Base-by-base conservation (phyloP, 2,888 invertebrate species). In the Ctena decussata region DNA sequence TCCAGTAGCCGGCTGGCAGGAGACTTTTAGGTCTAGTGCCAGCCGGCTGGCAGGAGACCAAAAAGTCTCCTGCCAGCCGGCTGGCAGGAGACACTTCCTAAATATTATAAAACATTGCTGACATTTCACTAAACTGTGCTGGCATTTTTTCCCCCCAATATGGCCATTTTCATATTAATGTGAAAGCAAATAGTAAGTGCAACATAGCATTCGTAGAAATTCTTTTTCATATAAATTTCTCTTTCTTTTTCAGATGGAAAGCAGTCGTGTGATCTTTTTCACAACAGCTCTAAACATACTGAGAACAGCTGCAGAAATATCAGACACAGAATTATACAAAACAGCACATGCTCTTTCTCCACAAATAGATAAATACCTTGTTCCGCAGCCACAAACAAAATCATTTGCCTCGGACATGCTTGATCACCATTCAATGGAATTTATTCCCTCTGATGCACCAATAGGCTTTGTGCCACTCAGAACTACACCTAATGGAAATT, bases 401-500 rank as follows among this genome's bases (percentile, higher is more conserved):
- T 15, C 8, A 15, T 69, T 69, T 69, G 3, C 15, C 3, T 5
- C 3, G 18, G 27, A 69, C n/a, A 15, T 11, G 32, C 5, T 78
- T 70, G 78, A 78, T 35, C 30, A 44, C 21, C 8, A 70, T 46
- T 70, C 78, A 32, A 32, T 49, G 5, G 15, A 78, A 12, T 49
- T 78, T 15, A 18, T 41, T 35, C 78, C 78, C 32, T 24, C 46
- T 32, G 78, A 78, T 46, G 32, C 30, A 24, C 69, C 69, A 32
- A 18, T 3, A 24, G n/a, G 60, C 27, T 46, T 49, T 18, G 15
- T 71, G n/a, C 78, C 78, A 78, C 6, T 70, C 27, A 30, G n/a
- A 18, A 44, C 74, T 35, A 75, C 78, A 41, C 39, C 76, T 30
- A 70, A 83, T 78, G 78, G 82, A 24, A 78, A 78, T 39, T 83